These are phyloP conservation scores for Regulus satrapa DNA, from an alignment of 2,113 vertebrate species.

Conservation along the genomic window DNA sequence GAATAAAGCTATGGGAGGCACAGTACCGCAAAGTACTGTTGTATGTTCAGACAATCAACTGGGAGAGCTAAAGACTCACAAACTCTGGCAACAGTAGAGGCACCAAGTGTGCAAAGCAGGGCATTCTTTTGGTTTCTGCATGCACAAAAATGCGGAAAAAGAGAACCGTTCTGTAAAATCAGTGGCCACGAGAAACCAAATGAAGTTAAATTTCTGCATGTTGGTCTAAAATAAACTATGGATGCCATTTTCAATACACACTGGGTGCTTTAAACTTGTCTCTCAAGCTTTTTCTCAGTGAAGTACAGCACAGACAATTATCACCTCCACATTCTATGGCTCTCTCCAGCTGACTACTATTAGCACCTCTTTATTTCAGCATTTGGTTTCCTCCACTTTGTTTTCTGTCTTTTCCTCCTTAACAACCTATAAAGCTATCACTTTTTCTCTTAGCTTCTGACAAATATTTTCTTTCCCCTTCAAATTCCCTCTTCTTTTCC, in stretches of 20 bases:
- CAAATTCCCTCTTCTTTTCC: not conserved
- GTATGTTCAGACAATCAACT: not conserved
- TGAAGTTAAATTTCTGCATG: not conserved
- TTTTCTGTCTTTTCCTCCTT: not conserved
- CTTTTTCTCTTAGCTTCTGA: not conserved
- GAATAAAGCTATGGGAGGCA: not conserved
- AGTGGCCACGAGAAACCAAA: not conserved
- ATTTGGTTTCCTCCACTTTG: conserved; percentile 22
- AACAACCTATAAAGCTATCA: not conserved
- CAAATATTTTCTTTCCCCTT: not conserved
- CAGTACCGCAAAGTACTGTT: not conserved
- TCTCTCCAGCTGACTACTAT: conserved; percentile 45
- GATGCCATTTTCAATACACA: not conserved
- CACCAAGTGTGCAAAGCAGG: not conserved
- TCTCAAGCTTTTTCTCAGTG: conserved; percentile 19
- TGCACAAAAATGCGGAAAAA: not conserved
- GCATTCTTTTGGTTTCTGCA: not conserved
- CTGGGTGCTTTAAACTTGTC: not conserved
- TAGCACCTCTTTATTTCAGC: conserved; percentile 45
- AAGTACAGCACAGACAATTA: conserved; percentile 21
- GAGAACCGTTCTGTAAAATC: not conserved
- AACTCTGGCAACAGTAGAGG: not conserved
- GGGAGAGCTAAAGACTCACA: not conserved
- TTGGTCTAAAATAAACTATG: not conserved
- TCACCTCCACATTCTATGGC: not conserved